phyloP scores from a whole-genome alignment of 2,888 invertebrate species.

The Tetanocera ferruginea region DNA sequence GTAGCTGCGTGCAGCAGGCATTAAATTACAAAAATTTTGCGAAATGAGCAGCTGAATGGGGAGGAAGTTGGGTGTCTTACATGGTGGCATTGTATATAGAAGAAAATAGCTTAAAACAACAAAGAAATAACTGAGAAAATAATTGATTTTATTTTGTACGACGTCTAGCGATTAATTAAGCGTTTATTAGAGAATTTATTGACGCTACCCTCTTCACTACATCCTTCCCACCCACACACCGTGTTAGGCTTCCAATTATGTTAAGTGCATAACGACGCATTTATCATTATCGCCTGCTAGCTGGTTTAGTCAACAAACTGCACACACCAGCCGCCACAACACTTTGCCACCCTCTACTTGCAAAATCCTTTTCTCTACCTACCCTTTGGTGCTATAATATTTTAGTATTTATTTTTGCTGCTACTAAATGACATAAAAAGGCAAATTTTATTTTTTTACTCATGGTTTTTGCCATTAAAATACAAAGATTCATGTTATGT shows the following conservation, averaged over 20 bases:
- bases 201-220: not conserved
- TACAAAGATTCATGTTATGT: constrained; percentile 47
- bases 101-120: too few relatives aligned
- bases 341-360: not conserved
- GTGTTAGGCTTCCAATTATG: constrained; percentile 41
- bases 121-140: too few relatives aligned
- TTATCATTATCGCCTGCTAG: constrained; percentile 57
- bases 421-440: constrained; percentile 65
- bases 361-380: not conserved
- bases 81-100: constrained; percentile 6
- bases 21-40: not conserved
- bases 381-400: constrained; percentile 58
- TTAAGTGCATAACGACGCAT: constrained; percentile 56
- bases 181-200: not conserved
- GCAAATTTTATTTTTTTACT: constrained; percentile 62
- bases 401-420: constrained; percentile 57
- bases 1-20: constrained; percentile 19
- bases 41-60: not conserved
- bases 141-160: not conserved
- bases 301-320: not conserved
- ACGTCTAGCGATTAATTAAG: not conserved
- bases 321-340: not conserved
- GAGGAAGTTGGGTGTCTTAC: not conserved
- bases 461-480: constrained; percentile 23
- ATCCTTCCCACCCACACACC: not conserved